These are phyloP conservation scores for Lepeophtheirus nordmannii DNA, from an alignment of 2,888 invertebrate genomes.

Conservation along the genomic window DNA sequence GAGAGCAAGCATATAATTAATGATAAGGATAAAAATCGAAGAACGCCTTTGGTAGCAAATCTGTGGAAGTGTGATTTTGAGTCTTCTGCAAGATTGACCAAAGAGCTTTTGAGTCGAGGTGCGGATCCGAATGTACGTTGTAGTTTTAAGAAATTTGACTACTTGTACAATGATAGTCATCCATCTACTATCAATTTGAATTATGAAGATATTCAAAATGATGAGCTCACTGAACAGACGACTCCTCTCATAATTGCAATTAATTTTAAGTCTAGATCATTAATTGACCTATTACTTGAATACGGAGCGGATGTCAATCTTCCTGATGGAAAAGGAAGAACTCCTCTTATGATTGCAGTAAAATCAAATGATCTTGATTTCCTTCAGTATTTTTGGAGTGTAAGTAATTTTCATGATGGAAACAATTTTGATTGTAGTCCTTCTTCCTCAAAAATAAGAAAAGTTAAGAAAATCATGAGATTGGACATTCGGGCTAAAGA, in stretches of 20 bases:
- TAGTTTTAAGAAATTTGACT: not conserved
- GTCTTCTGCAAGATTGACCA: no score
- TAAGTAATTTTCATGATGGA: not conserved
- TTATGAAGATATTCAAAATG: not conserved
- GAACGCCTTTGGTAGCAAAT: constrained; percentile 1
- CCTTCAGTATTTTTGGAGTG: not conserved
- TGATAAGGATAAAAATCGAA: not conserved
- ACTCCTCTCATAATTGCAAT: constrained; percentile 19
- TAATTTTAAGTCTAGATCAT: not conserved
- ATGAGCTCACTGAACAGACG: not conserved
- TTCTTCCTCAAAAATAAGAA: not conserved
- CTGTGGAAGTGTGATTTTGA: not conserved
- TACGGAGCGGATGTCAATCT: not conserved
- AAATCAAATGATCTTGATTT: constrained; percentile 13
- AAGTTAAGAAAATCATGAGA: not conserved
- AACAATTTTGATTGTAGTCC: not conserved
- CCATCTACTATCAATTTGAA: not conserved
- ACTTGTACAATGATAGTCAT: not conserved
- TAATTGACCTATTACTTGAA: constrained; percentile 1
- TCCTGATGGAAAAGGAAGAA: not conserved
- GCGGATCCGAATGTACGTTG: not conserved
- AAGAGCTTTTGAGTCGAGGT: not conserved
- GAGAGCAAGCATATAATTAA: not conserved
- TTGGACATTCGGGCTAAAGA: not conserved
- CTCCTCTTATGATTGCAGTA: constrained; percentile 18